phyloP scores from a whole-genome alignment of 2,888 invertebrate genomes.

The Alitta virens region DNA sequence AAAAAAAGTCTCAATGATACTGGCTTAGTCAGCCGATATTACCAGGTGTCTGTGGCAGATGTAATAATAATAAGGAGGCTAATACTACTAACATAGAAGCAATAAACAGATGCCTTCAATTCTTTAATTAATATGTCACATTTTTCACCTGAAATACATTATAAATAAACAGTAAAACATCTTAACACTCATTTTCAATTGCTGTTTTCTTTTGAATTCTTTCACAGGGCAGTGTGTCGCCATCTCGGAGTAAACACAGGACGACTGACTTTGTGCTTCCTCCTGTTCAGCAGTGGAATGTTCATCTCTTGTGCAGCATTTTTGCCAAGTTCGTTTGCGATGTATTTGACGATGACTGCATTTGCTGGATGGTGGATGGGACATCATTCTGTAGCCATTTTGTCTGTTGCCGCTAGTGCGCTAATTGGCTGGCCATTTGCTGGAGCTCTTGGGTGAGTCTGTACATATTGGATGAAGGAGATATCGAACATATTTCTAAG shows the following conservation, averaged over 20 bases:
- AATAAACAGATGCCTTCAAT: too few species aligned
- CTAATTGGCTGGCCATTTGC: constrained; percentile 95
- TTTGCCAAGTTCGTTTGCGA: constrained; percentile 92
- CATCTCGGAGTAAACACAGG: constrained; percentile 72
- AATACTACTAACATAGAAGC: too few species aligned
- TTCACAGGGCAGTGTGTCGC: constrained; percentile 70
- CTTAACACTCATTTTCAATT: too few species aligned
- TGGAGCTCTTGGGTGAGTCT: constrained; percentile 74
- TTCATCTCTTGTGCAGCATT: constrained; percentile 84
- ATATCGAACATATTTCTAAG: too few species aligned
- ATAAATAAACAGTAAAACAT: too few species aligned
- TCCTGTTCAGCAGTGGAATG: constrained; percentile 83
- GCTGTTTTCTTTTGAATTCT: background rate
- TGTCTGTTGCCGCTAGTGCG: constrained; percentile 79
- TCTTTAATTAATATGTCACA: too few species aligned
- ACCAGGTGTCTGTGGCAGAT: too few species aligned
- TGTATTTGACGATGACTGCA: constrained; percentile 80
- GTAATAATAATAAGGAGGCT: too few species aligned
- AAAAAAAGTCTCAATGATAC: too few species aligned
- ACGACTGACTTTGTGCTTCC: constrained; percentile 66
- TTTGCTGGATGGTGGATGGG: constrained; percentile 87
- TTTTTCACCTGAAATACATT: too few species aligned
- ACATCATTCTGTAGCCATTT: constrained; percentile 75
- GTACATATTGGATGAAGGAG: too few species aligned
- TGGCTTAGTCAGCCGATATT: too few species aligned